Conservation (phyloP, 2,113 vertebrate genomes). For the Pyxicephalus adspersus region DNA sequence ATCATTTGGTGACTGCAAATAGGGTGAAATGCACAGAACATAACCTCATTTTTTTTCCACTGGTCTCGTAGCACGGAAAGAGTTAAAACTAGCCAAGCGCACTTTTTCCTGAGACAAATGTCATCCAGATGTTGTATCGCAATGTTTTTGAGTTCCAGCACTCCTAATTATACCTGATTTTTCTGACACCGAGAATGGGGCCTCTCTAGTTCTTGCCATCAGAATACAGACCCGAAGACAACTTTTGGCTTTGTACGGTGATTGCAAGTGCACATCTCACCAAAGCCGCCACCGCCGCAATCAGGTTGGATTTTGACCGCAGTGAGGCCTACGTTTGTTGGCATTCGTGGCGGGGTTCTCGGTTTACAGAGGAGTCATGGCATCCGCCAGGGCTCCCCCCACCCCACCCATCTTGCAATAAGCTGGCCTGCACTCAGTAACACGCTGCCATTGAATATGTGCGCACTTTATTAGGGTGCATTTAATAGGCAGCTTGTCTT, state of each 20-base stretch:
- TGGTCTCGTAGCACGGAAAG: neutral
- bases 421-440: conserved; percentile 3
- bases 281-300: neutral
- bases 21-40: too few relatives aligned
- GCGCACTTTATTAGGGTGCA: conserved; percentile 72
- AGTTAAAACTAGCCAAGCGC: neutral
- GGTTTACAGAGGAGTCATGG: neutral
- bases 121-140: conserved; percentile 32
- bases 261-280: neutral
- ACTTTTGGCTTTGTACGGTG: conserved; percentile 16
- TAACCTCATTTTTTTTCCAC: too few relatives aligned
- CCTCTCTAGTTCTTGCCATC: neutral
- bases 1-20: too few relatives aligned
- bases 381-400: neutral
- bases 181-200: too few relatives aligned
- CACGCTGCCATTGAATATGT: conserved; percentile 58
- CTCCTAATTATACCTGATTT: conserved; percentile 20
- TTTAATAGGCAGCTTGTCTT: conserved; percentile 73
- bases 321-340: neutral
- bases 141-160: neutral
- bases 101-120: conserved; percentile 11
- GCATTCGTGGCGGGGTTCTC: neutral
- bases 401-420: neutral
- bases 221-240: neutral
- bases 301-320: neutral